Conservation (phyloP, 1,140 invertebrate species). For the Hyles euphorbiae region DNA sequence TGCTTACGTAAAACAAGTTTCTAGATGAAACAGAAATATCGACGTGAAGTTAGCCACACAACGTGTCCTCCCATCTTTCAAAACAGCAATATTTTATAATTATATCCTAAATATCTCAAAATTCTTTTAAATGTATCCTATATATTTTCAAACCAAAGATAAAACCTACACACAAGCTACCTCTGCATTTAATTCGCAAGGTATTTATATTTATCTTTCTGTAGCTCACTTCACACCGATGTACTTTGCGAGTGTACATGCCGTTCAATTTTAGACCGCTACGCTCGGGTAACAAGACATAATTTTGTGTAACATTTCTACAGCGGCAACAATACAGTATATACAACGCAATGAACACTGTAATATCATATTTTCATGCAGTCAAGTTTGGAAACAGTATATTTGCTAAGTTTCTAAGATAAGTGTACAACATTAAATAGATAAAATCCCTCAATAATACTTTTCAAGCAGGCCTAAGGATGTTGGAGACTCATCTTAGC, state of each 20-base stretch:
- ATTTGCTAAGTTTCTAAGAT: neutral
- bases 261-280: conserved; percentile 6
- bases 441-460: too few species aligned
- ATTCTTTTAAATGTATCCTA: too few species aligned
- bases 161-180: too few species aligned
- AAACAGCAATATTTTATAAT: too few species aligned
- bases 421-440: neutral
- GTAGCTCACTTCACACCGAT: neutral
- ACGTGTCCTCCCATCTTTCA: too few species aligned
- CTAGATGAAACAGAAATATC: conserved; percentile 27
- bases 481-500: too few species aligned
- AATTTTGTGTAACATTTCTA: conserved; percentile 13
- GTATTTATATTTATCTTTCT: too few species aligned
- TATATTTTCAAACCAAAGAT: too few species aligned
- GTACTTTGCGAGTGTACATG: neutral
- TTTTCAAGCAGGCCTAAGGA: too few species aligned
- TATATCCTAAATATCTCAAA: too few species aligned
- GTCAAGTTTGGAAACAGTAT: conserved; percentile 30
- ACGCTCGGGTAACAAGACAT: conserved; percentile 2
- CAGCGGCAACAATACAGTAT: conserved; percentile 35
- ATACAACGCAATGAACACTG: conserved; percentile 50
- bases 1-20: conserved; percentile 36
- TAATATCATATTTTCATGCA: conserved; percentile 52
- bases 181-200: too few species aligned
- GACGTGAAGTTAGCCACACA: too few species aligned